Base-by-base conservation (phyloP, 2,888 invertebrate genomes). In the Himalopsyche anomala region DNA sequence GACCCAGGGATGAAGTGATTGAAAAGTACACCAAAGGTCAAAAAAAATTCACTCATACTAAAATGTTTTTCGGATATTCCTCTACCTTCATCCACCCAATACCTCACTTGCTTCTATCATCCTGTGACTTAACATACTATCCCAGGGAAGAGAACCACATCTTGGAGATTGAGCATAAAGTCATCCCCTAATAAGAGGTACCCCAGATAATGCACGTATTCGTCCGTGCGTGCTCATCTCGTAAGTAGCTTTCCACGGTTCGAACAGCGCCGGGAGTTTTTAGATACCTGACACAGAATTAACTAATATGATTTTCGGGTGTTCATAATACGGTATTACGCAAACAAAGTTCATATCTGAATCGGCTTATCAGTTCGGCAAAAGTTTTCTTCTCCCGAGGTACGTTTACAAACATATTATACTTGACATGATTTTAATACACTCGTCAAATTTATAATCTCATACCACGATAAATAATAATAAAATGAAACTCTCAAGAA, bases 131-230 rank as follows among this genome's bases (percentile, higher is more conserved):
- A 56, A n/a, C 19, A 56, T 56, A n/a, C 19, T 19, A 19, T 62
- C 28, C 62, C 19, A 62, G 62, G n/a, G 8, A 19, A 62, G 62
- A 62, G 19, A 19, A 62, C 19, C 62, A 62, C 15, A 62, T 62
- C 62, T 62, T 62, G 28, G 62, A 62, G 62, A 62, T 62, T 19
- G 62, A 62, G 5, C 62, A 28, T 62, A 11, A 28, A 62, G 19
- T 19, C 28, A 19, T 19, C 19, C 9, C 62, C 28, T 62, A 62
- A 62, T 62, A 62, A 62, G 62, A 19, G 62, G 62, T 19, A 11
- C 19, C 62, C 62, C 62, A 62, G 62, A 62, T 62, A 62, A 62
- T 62, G 62, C 62, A 62, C 62, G 62, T 62, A 62, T 62, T 62
- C 62, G 28, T 28, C 28, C 62, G 62, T 62, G 62, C 62, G 62